Conservation (phyloP, 2,113 vertebrate species). For the Scophthalmus maximus region DNA sequence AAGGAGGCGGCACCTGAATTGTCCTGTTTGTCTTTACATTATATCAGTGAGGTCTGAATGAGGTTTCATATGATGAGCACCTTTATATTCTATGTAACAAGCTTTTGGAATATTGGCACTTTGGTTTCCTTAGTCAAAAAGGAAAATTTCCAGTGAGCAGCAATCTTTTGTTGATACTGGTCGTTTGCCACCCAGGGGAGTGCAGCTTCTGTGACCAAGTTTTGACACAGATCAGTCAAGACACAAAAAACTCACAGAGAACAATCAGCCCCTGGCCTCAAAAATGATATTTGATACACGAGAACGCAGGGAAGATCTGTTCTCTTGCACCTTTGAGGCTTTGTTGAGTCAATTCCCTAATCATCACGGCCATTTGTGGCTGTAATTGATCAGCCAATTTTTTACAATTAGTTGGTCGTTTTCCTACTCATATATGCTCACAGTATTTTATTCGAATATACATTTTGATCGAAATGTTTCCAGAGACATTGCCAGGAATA, state of each 20-base stretch:
- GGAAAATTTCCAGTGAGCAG: too few relatives aligned
- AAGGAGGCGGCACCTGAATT: too few relatives aligned
- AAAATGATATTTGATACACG: slow-evolving; percentile 21
- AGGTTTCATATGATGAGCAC: background rate
- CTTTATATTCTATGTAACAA: background rate
- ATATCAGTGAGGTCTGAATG: slow-evolving; percentile 11
- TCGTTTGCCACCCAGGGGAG: slow-evolving; percentile 10
- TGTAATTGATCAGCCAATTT: background rate
- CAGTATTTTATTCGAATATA: background rate
- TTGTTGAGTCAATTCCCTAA: slow-evolving; percentile 11
- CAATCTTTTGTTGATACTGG: slow-evolving; percentile 13
- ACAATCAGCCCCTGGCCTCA: slow-evolving; percentile 39
- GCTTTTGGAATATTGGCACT: background rate
- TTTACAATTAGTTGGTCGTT: background rate
- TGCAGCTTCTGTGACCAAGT: slow-evolving; percentile 9
- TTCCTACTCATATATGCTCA: background rate
- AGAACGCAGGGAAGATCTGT: slow-evolving; percentile 17
- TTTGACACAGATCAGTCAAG: slow-evolving; percentile 29
- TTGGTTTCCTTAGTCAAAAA: background rate
- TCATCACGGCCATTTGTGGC: background rate
- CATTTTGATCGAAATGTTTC: background rate
- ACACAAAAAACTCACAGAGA: slow-evolving; percentile 17
- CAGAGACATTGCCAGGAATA: slow-evolving; percentile 1
- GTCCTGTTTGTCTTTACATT: slow-evolving; percentile 15
- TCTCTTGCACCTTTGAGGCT: slow-evolving; percentile 4